Percentiles rank a stretch among this genome's conserved stretches.
Evolutionary conservation across 1,140 invertebrate species (phyloP).

Genomic region (Oncopeltus fasciatus): DNA sequence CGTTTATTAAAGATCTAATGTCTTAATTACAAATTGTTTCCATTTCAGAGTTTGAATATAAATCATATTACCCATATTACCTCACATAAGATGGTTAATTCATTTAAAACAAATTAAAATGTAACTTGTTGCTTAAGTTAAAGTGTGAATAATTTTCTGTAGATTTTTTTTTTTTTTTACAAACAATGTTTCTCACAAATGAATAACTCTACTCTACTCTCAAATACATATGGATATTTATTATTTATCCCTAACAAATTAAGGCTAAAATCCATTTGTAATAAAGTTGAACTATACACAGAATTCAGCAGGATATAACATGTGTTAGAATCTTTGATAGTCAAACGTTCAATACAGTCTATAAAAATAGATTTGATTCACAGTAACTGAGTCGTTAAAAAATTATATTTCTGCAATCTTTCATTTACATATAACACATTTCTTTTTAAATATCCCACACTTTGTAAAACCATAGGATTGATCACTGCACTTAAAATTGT

Average conservation of each 20-base stretch:
- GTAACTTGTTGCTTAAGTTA: too few species aligned
- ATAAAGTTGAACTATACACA: neutral
- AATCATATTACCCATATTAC: too few species aligned
- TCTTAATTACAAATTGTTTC: too few species aligned
- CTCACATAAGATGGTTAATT: too few species aligned
- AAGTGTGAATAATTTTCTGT: too few species aligned
- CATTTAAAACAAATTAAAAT: too few species aligned
- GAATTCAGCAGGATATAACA: neutral
- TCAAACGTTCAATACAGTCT: conserved; percentile 1
- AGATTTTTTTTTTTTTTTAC: too few species aligned
- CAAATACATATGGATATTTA: too few species aligned
- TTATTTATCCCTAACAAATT: neutral
- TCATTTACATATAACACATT: neutral
- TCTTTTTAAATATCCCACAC: neutral
- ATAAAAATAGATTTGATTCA: conserved; percentile 7
- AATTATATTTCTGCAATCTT: neutral
- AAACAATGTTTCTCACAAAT: too few species aligned
- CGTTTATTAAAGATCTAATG: too few species aligned
- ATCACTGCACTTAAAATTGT: neutral
- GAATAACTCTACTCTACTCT: too few species aligned
- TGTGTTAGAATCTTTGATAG: neutral
- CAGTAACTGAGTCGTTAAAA: neutral
- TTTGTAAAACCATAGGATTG: neutral
- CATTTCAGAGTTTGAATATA: too few species aligned
- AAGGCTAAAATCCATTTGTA: conserved; percentile 3